Base-by-base conservation (phyloP, 2,113 vertebrate species). In the Cranoglanis bouderius region DNA sequence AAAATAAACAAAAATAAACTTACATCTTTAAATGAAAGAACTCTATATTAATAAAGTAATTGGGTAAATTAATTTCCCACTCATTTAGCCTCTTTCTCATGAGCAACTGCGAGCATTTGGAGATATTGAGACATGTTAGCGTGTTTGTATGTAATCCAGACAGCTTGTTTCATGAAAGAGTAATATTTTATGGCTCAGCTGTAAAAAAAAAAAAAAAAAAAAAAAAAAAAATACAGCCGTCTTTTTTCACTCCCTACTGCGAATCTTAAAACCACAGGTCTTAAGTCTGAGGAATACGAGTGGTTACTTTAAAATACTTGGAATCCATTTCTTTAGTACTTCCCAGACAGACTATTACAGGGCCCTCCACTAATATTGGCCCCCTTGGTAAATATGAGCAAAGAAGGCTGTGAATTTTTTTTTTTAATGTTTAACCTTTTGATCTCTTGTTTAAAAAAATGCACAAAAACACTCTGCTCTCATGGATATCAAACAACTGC, bases 101-200 rank as follows among this genome's bases (percentile, higher is more conserved):
- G 49, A 29, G 5, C 24, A 46, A 51, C 51, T 18, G 2, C 2
- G 4, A 82, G 6, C 51, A 38, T 55, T 35, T 38, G 51, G 8
- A 82, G 18, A 82, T 55, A 81, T 7, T 55, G n/a, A 81, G 75
- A 46, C 40, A 46, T 29, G 43, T 14, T 49, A 14, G n/a, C 1
- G 70, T 74, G 32, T 32, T 10, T 16, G n/a, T 38, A 2, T 40
- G 70, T 80, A 9, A 32, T 82, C n/a, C 51, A 82, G 78, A 38
- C 51, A 82, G n/a, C n/a, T 82, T 82, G 78, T 57, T 82, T 55
- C 19, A 55, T 9, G n/a, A 81, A 82, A 21, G 51, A 82, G n/a
- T 82, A 38, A 35, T 82, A 38, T 57, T 80, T 82, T 81, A 82
- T 57, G 51, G 43, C 78, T n/a, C 3, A 24, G 32, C 24, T 57